Percentiles rank a stretch among this genome's conserved stretches.
phyloP scores from a whole-genome alignment of 35 echinoderm and acorn worm genomes.

The Nesometra sesokonis region DNA sequence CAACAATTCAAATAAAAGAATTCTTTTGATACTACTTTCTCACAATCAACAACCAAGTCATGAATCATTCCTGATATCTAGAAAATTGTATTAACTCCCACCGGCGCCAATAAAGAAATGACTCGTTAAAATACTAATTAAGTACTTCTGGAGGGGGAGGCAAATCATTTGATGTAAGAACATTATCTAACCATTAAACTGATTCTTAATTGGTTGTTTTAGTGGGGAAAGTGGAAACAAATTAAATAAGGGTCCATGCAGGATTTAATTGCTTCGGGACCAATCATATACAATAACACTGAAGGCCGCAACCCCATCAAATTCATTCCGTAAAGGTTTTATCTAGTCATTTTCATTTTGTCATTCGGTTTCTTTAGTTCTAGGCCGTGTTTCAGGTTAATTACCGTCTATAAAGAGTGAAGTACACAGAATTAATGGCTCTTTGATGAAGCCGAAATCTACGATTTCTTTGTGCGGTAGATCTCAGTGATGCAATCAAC shows the following conservation, averaged over 20 bases:
- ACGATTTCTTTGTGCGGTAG: not conserved
- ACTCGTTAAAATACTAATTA: not conserved
- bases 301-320: not conserved
- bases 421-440: not conserved
- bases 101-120: not conserved
- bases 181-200: not conserved
- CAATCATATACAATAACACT: not conserved
- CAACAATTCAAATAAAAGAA: too few species aligned
- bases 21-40: too few species aligned
- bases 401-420: not conserved
- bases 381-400: not conserved
- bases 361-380: not conserved
- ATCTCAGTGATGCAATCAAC: not conserved
- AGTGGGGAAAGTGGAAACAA: not conserved
- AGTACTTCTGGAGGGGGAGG: not conserved
- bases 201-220: not conserved
- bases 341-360: not conserved
- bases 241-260: not conserved
- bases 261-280: not conserved
- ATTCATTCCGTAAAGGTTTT: not conserved
- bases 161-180: not conserved
- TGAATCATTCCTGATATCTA: not conserved
- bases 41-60: not conserved
- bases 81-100: not conserved
- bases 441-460: not conserved